phyloP scores from a whole-genome alignment of 2,888 invertebrate genomes.

The Lycia hirtaria region DNA sequence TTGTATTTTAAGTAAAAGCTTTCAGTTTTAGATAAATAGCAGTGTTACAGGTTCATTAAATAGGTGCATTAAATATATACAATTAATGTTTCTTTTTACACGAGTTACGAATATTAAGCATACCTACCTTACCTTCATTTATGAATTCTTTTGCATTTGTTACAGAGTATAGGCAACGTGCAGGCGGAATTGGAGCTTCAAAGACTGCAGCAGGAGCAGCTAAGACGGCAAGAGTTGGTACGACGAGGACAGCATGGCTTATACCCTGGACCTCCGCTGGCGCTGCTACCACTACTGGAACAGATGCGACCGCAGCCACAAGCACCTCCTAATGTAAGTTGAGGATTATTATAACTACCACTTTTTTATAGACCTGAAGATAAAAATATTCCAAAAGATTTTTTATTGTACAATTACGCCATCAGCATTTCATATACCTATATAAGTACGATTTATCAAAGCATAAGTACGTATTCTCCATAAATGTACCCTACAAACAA shows the following conservation, averaged over 20 bases:
- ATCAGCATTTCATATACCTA: no score
- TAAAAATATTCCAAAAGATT: no score
- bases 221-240: conserved; percentile 85
- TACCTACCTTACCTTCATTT: not conserved
- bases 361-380: no score
- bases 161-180: conserved; percentile 78
- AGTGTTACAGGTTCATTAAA: not conserved
- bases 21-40: not conserved
- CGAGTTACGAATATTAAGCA: no score
- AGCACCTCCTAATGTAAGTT: conserved; percentile 72
- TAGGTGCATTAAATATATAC: not conserved
- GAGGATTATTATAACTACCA: no score
- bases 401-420: no score
- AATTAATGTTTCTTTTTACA: no score
- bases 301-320: conserved; percentile 83
- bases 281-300: conserved; percentile 90
- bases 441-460: no score
- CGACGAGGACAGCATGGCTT: conserved; percentile 75
- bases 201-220: conserved; percentile 88
- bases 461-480: no score
- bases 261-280: conserved; percentile 87
- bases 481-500: no score
- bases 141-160: conserved; percentile 48
- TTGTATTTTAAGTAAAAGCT: conserved; percentile 4
- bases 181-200: conserved; percentile 88